Base-by-base conservation (phyloP, 2,888 invertebrate genomes). In the Branchipolynoe longqiensis region DNA sequence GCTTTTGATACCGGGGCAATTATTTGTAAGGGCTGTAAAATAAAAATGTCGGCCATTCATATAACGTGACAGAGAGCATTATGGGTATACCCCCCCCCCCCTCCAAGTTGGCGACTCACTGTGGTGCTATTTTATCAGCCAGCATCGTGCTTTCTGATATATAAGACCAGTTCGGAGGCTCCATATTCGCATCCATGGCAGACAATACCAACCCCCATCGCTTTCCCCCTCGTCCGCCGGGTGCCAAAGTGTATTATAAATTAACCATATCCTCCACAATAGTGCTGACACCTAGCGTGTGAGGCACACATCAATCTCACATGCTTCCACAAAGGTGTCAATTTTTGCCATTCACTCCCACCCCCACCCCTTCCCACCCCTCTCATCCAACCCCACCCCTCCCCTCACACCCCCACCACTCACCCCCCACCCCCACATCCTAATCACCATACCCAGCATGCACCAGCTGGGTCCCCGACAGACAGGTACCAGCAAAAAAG, bases 271-370 rank as follows among this genome's bases (percentile, higher is more conserved):
- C 38, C 69, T 12, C 69, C 62, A 62, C 62, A 62, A 62, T 4
- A 28, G 62, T 28, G 36, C 36, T 69, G 69, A 38, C 69, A 38
- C 36, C 36, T 69, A 36, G 69, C 69, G 69, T 69, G 69, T 38
- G 69, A 33, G 18, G 69, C 25, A n/a, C 22, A n/a, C 38, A 69
- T 69, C 69, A 69, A 69, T 69, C 69, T 33, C 33, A 69, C 69
- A 69, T 69, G 36, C 25, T 38, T 62, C 38, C 36, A 12, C 36
- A 69, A 33, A 69, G 69, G 69, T 69, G 69, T n/a, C 38, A 69
- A 69, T 69, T 69, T 69, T 69, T 69, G 48, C 18, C 28, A n/a
- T 62, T 62, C 28, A 62, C n/a, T 12, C 8, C 62, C 62, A 14
- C 28, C 62, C 62, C 31, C 28, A 62, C 38, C 62, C 62, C 31